Evolutionary conservation across 1,140 invertebrate species (phyloP), one percentile per base, ranked within the genome.

Genomic region (Danaus plexippus): DNA sequence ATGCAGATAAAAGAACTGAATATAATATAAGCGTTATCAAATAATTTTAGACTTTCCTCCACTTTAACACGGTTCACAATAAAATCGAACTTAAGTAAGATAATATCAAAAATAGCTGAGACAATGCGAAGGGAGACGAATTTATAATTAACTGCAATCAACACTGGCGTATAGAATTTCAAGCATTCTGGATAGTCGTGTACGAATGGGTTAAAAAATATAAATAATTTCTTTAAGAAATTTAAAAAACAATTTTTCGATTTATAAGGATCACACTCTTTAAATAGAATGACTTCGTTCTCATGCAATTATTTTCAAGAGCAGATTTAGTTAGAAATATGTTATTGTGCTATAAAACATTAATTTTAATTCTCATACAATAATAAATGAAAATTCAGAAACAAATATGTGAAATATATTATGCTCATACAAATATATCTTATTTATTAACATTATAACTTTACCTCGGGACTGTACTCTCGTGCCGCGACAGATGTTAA

Each of bases 81-180:
- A 32, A 32, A 32, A 32, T 32, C 22, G 12, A 52, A 52, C 43
- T 32, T 43, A 41, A 11, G 52, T 63, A 57, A 55, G 52, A 61
- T 54, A 59, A 54, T 46, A 47, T 56, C 64, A 67, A 72, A 83
- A 83, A 81, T 83, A 83, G 69, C 69, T 64, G 52, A 57, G 73
- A 79, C 83, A 81, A 80, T 82, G 67, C 74, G 73, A 79, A 32
- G 80, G 80, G 80, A 78, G 76, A 81, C 75, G 80, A 74, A 77
- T 86, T 80, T 86, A 86, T 84, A 86, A 86, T 85, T 86, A 86
- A 85, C 83, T 86, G 83, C 80, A 86, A 86, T 86, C 80, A 86
- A 84, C 80, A 81, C 83, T 83, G 74, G 80, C 77, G 78, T 78
- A 86, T 86, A 83, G 80, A 83, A 86, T 86, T 84, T 84, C 80